Base-by-base conservation (phyloP, 2,113 vertebrate species). In the Cacatua alba region DNA sequence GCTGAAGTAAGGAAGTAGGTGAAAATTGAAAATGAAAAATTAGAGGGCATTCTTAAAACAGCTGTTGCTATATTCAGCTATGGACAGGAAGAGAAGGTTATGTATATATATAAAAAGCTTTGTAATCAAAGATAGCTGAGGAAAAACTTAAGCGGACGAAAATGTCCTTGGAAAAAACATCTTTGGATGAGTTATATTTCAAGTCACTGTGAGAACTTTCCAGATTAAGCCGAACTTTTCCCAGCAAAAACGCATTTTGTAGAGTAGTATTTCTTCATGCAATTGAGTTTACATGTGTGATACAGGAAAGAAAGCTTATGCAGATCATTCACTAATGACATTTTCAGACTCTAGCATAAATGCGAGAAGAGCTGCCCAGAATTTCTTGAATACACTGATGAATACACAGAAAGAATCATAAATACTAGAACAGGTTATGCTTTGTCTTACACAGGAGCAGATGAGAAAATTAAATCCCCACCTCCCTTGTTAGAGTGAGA, bases 261-360 rank as follows among this genome's bases (percentile, higher is more conserved):
- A 25, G 53, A 71, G 43, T 53, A 78, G 24, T 77, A 89, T 94
- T 93, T 82, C 48, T 74, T 82, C 83, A 39, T 39, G 55, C 60
- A 91, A 94, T 93, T 93, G 71, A 69, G 48, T 79, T 94, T 87
- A 43, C 70, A 95, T 83, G 62, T 91, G 91, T 94, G 80, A 92
- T 70, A 78, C 80, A 79, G 93, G 82, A 97, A 95, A 87, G 65
- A 76, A 90, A 69, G 67, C 64, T 91, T 83, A 87, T 35, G 59
- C 41, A 65, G 74, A 91, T 82, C 88, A 26, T 41, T 64, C 68
- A 88, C 60, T 96, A 91, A 95, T 89, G 84, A 64, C 31, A 89
- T 97, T 89, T 96, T 91, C 79, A 95, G 94, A 90, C 80, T 57
- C 64, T n/a, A 90, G 90, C 77, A 65, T 78, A 91, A 84, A 86